phyloP scores from a whole-genome alignment of 1,140 invertebrate genomes.

The Tetragnatha versicolor region DNA sequence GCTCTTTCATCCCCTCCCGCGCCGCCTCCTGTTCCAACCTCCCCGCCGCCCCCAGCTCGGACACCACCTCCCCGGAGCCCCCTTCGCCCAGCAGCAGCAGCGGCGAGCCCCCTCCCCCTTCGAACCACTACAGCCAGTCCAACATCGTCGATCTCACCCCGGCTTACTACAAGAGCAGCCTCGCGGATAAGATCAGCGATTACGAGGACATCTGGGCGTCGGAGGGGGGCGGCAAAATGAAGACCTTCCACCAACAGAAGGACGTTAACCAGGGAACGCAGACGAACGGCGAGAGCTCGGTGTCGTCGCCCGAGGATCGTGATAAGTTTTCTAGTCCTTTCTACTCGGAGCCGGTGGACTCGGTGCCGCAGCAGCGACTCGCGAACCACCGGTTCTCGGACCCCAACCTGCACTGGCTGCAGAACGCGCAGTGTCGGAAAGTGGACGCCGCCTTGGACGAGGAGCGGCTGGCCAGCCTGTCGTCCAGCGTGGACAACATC shows the following conservation, averaged over 20 bases:
- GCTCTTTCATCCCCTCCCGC: constrained; percentile 28
- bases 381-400: constrained; percentile 72
- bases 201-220: constrained; percentile 90
- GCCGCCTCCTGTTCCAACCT: constrained; percentile 26
- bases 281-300: not conserved
- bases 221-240: not conserved
- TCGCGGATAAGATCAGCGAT: constrained; percentile 90
- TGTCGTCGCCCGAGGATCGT: constrained; percentile 13
- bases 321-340: constrained; percentile 80
- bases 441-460: constrained; percentile 33
- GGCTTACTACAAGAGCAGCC: constrained; percentile 82
- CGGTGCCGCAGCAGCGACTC: constrained; percentile 66
- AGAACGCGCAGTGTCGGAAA: constrained; percentile 23
- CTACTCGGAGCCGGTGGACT: constrained; percentile 90
- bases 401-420: constrained; percentile 67
- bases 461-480: constrained; percentile 49
- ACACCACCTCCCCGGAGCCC: not conserved
- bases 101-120: constrained; percentile 65
- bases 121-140: constrained; percentile 76
- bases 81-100: not conserved
- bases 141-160: constrained; percentile 83
- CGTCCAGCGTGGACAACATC: constrained; percentile 57
- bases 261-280: not conserved
- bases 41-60: not conserved
- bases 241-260: not conserved